These are phyloP conservation scores for Aradus depressus DNA, from an alignment of 2,888 invertebrate species.

Conservation along the genomic window DNA sequence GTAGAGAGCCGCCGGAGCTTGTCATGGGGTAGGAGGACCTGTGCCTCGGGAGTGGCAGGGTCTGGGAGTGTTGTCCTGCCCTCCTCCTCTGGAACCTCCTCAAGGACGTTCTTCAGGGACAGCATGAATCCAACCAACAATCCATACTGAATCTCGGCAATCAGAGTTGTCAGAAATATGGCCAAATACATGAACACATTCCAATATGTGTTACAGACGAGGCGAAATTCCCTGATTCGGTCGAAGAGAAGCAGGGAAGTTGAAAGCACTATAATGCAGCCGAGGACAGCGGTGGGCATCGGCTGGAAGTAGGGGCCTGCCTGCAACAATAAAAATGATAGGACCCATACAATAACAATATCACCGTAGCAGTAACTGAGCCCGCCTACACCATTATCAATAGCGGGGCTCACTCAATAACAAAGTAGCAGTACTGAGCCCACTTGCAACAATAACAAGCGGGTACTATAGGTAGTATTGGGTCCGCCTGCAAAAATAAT, in stretches of 20 bases:
- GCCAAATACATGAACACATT: constrained; percentile 18
- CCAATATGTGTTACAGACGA: constrained; percentile 14
- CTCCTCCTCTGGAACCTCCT: constrained; percentile 18
- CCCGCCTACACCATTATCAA: too few species aligned
- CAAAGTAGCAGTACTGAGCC: too few species aligned
- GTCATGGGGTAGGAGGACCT: too few species aligned
- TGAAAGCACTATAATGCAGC: constrained; percentile 22
- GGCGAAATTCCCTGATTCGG: constrained; percentile 15
- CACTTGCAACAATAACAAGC: too few species aligned
- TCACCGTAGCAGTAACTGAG: too few species aligned
- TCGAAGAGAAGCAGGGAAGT: constrained; percentile 19
- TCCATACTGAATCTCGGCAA: constrained; percentile 20
- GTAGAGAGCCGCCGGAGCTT: too few species aligned
- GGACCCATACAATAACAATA: not conserved
- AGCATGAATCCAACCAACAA: constrained; percentile 21
- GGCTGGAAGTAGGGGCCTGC: constrained; percentile 22
- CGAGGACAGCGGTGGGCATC: constrained; percentile 20
- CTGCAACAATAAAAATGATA: constrained; percentile 16
- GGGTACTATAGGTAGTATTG: too few species aligned
- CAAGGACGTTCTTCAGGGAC: constrained; percentile 19
- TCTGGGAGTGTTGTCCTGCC: too few species aligned
- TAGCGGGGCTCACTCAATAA: too few species aligned
- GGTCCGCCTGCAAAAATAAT: too few species aligned
- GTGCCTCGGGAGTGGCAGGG: too few species aligned
- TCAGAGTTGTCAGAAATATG: constrained; percentile 14